Evolutionary conservation across 1,140 invertebrate species (phyloP).

Genomic region (Onthophagus taurus): DNA sequence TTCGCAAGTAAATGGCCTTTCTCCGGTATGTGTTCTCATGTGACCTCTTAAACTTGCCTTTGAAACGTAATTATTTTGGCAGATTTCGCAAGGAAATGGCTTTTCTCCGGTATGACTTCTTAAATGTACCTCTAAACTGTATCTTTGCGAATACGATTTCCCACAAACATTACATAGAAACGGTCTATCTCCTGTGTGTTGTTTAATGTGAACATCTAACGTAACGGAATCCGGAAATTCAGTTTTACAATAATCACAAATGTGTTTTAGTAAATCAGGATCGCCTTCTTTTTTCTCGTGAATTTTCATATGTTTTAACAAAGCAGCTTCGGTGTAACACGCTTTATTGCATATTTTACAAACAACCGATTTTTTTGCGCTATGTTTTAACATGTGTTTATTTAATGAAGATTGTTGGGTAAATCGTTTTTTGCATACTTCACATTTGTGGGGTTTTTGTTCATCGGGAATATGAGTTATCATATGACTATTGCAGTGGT

Average conservation of each 20-base stretch:
- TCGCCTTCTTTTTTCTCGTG: constrained; percentile 37
- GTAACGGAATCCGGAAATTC: constrained; percentile 40
- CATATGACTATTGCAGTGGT: constrained; percentile 50
- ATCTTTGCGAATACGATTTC: constrained; percentile 50
- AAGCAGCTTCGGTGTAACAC: constrained; percentile 43
- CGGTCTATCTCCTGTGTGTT: no score
- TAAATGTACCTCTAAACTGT: constrained; percentile 48
- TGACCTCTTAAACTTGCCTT: constrained; percentile 56
- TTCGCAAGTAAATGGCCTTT: constrained; percentile 37
- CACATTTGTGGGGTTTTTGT: constrained; percentile 49
- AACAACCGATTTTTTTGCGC: constrained; percentile 52
- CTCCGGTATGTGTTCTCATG: constrained; percentile 53
- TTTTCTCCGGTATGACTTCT: constrained; percentile 43
- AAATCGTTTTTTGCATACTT: constrained; percentile 51
- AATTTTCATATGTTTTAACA: constrained; percentile 38
- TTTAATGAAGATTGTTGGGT: constrained; percentile 50
- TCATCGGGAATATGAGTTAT: constrained; percentile 51
- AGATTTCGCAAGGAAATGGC: constrained; percentile 43
- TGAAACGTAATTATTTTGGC: constrained; percentile 48
- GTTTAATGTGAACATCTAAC: constrained; percentile 41
- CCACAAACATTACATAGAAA: constrained; percentile 44
- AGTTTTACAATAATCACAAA: constrained; percentile 37
- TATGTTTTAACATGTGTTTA: constrained; percentile 54
- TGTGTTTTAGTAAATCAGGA: constrained; percentile 34
- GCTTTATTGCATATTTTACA: constrained; percentile 49